Percentiles rank a stretch among this genome's conserved stretches.
Evolutionary conservation across 2,888 invertebrate genomes (phyloP).

Genomic region (Erebia epiphron): DNA sequence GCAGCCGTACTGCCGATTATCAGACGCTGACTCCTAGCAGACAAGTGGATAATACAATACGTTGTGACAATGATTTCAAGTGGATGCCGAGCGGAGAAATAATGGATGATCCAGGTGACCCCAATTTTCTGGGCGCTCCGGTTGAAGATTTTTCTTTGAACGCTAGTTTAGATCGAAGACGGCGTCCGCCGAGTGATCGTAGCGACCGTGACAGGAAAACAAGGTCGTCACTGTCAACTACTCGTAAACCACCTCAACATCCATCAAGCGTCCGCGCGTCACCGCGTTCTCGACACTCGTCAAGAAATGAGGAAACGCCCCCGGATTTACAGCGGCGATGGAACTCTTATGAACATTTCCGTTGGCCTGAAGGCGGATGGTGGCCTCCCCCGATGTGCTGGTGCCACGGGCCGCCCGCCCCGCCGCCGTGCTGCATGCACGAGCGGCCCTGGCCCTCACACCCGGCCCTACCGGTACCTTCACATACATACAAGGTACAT

Average conservation of each 20-base stretch:
- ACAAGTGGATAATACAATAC: conserved; percentile 82
- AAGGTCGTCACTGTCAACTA: conserved; percentile 82
- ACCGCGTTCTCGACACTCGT: conserved; percentile 63
- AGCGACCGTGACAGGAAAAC: conserved; percentile 86
- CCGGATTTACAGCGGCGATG: conserved; percentile 74
- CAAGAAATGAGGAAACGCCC: conserved; percentile 67
- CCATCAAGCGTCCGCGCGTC: conserved; percentile 70
- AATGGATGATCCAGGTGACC: conserved; percentile 60
- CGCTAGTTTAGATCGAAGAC: conserved; percentile 82
- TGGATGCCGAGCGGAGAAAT: conserved; percentile 82
- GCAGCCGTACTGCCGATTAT: conserved; percentile 84
- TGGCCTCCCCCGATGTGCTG: conserved; percentile 73
- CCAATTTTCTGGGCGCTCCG: conserved; percentile 56
- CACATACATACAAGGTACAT: conserved; percentile 73
- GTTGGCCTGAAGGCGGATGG: conserved; percentile 82
- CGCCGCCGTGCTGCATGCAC: conserved; percentile 76
- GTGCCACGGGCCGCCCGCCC: conserved; percentile 74
- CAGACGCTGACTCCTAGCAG: conserved; percentile 71
- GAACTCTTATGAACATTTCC: conserved; percentile 84
- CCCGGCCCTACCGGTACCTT: conserved; percentile 68
- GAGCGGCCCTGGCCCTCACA: conserved; percentile 78
- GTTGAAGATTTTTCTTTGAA: conserved; percentile 63
- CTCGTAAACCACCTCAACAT: conserved; percentile 78
- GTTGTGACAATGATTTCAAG: conserved; percentile 86
- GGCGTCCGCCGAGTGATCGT: conserved; percentile 75